Percentiles rank a stretch among this genome's conserved stretches.
phyloP scores from a whole-genome alignment of 92 coral and sea anemone species.

The Nematostella vectensis region DNA sequence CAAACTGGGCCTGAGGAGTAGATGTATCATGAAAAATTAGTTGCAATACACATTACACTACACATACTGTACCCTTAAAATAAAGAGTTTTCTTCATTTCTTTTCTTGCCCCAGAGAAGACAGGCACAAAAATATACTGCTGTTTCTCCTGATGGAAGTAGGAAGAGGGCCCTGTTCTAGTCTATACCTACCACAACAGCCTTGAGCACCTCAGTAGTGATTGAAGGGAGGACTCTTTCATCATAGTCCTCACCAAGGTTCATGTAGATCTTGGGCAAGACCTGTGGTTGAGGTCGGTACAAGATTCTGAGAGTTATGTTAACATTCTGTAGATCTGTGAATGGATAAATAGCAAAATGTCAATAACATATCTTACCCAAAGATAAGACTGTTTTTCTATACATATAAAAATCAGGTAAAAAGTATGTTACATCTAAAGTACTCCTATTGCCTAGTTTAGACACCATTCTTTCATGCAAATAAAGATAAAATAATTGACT shows the following conservation, averaged over 20 bases:
- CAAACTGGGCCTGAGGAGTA: conserved; percentile 97
- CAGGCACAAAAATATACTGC: too few species aligned
- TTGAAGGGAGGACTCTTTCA: conserved; percentile 94
- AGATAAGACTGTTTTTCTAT: too few species aligned
- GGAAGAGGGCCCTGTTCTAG: too few species aligned
- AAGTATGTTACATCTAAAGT: too few species aligned
- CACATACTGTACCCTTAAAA: neutral
- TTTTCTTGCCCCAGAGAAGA: neutral
- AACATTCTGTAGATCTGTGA: conserved; percentile 87
- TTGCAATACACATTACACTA: too few species aligned
- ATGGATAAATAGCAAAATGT: neutral
- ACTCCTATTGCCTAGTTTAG: too few species aligned
- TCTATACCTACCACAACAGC: conserved; percentile 82
- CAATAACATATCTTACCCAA: neutral
- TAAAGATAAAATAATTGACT: too few species aligned
- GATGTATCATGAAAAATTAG: too few species aligned
- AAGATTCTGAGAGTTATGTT: conserved; percentile 94
- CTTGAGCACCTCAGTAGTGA: conserved; percentile 94
- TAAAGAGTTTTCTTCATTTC: neutral
- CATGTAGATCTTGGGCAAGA: conserved; percentile 88
- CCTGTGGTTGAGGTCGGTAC: conserved; percentile 83
- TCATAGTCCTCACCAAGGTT: conserved; percentile 99
- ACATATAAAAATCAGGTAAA: too few species aligned
- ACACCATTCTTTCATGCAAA: too few species aligned
- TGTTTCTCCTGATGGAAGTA: too few species aligned